Evolutionary conservation across 2,113 vertebrate species (phyloP).

Genomic region (Erpornis zantholeuca): DNA sequence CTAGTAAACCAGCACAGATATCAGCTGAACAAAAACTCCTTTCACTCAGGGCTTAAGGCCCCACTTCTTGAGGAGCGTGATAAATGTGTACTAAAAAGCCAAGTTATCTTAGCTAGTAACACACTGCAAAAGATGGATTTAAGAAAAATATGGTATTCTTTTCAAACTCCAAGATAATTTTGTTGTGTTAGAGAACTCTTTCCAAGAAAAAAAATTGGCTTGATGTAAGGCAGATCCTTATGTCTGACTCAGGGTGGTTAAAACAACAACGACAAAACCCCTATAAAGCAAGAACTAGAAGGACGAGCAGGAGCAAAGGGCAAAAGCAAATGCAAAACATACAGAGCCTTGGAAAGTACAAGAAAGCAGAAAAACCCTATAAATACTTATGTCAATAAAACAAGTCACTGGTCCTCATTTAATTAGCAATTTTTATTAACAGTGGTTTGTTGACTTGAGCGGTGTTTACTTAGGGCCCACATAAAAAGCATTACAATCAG

Average conservation of each 20-base stretch:
- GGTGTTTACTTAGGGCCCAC: conserved; percentile 19
- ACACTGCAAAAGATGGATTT: background rate
- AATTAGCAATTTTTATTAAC: conserved; percentile 56
- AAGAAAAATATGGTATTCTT: background rate
- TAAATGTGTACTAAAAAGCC: background rate
- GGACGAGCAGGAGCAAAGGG: background rate
- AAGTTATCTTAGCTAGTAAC: background rate
- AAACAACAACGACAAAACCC: background rate
- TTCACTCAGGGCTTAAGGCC: background rate
- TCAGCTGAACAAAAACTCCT: background rate
- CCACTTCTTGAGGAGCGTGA: background rate
- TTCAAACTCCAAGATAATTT: background rate
- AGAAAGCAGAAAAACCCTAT: conserved; percentile 7
- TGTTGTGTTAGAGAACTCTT: background rate
- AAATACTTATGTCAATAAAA: conserved; percentile 54
- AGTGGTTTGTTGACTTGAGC: conserved; percentile 30
- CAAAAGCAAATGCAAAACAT: conserved; percentile 5
- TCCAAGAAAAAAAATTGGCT: background rate
- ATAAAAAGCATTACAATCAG: conserved; percentile 22
- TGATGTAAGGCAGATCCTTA: background rate
- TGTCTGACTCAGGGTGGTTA: background rate
- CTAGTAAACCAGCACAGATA: background rate
- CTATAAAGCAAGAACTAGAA: conserved; percentile 8
- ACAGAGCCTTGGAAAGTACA: background rate
- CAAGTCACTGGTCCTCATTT: conserved; percentile 10